phyloP scores from a whole-genome alignment of 2,888 invertebrate genomes.

The Drosophila mimetica region DNA sequence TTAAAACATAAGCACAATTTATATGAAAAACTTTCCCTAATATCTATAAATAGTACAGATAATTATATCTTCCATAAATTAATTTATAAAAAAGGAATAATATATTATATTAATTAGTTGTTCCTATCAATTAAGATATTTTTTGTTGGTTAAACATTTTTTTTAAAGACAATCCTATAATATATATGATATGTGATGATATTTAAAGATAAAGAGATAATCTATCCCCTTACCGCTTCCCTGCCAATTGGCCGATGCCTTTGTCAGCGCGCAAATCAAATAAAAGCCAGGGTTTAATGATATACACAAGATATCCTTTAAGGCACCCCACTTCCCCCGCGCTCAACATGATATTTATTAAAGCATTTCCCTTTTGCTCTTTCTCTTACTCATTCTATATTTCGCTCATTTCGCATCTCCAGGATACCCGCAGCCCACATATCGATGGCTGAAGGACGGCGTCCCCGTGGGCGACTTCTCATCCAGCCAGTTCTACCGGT shows the following conservation, averaged over 20 bases:
- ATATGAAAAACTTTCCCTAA: no score
- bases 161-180: no score
- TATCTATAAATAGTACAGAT: no score
- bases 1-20: no score
- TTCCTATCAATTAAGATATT: no score
- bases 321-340: background rate
- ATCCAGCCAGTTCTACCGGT: conserved; percentile 92
- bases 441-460: conserved; percentile 96
- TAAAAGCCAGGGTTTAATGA: conserved; percentile 14
- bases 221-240: conserved; percentile 28
- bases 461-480: conserved; percentile 91
- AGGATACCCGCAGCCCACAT: conserved; percentile 93
- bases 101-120: no score
- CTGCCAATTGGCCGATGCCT: background rate
- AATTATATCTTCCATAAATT: no score
- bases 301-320: conserved; percentile 13
- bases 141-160: no score
- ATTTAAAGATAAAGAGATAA: background rate
- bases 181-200: background rate
- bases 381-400: background rate
- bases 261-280: conserved; percentile 21
- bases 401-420: conserved; percentile 16
- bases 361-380: conserved; percentile 3
- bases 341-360: conserved; percentile 37
- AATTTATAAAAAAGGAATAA: no score